Base-by-base conservation (phyloP, 1,140 invertebrate genomes). In the Cydia pomonella region DNA sequence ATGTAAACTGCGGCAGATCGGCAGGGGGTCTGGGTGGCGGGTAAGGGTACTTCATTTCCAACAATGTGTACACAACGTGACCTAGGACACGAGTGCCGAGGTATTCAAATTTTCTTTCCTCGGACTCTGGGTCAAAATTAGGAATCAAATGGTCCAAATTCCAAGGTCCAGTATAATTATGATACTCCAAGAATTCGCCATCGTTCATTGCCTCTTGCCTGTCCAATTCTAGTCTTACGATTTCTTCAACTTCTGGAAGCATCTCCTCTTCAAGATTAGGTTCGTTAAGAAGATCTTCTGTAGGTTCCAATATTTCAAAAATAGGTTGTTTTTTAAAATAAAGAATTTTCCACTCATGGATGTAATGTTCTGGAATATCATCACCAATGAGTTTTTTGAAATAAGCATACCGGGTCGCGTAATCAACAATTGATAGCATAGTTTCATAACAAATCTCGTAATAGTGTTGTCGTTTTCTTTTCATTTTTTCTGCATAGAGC, bases 41-140 rank as follows among this genome's bases (percentile, higher is more conserved):
- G 73, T 88, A 86, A 2, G 94, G 94, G 84, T 95, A 94, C 77
- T 95, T 94, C 10, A 92, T 87, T 77, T 93, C 84, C 25, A 95
- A 82, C 10, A 95, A 84, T 16, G 92, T 93, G 80, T 95, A 94
- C 12, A 95, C 93, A 10, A 94, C 85, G 80, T 94, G 93, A 0
- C 94, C 94, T 41, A 95, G 82, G 47, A 95, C 88, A 44, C 87
- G 84, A 12, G 80, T 78, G 33, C 94, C 94, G 77, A 92, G 84
- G 76, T 87, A 82, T 87, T 92, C 91, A 77, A 84, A 85, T 79
- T 89, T 90, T 77, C 84, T 85, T 74, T 92, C 90, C 77, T 92
- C 89, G 21, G 87, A 84, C 64, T 91, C 86, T 13, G 84, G 73
- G 73, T 92, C 84, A 81, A 86, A 93, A 81, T 92, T 92, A 16